Evolutionary conservation across 2,888 invertebrate genomes (phyloP).

Genomic region (Dinocampus coccinellae): DNA sequence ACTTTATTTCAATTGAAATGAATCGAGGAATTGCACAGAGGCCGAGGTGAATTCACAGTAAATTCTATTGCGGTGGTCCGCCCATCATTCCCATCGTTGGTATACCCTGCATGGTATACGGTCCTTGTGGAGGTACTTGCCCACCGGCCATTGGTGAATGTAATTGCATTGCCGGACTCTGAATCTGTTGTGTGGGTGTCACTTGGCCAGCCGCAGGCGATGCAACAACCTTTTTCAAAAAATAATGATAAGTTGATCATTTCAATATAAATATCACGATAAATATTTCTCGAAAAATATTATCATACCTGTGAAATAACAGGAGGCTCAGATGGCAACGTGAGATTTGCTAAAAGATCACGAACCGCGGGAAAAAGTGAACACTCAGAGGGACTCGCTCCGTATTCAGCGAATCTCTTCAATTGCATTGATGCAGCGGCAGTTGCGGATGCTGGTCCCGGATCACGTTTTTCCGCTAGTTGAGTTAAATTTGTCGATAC

Average conservation of each 20-base stretch:
- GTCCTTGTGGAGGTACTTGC: slow-evolving; percentile 63
- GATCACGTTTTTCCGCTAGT: slow-evolving; percentile 86
- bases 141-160: slow-evolving; percentile 73
- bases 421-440: slow-evolving; percentile 77
- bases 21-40: slow-evolving; percentile 49
- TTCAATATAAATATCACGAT: background rate
- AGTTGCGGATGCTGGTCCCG: slow-evolving; percentile 73
- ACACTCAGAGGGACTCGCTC: slow-evolving; percentile 80
- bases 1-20: slow-evolving; percentile 48
- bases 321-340: slow-evolving; percentile 83
- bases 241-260: too few relatives aligned
- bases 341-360: slow-evolving; percentile 87
- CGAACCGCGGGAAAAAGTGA: slow-evolving; percentile 92
- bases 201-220: slow-evolving; percentile 70
- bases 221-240: slow-evolving; percentile 71
- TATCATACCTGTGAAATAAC: slow-evolving; percentile 68
- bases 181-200: slow-evolving; percentile 72
- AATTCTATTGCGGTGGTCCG: slow-evolving; percentile 65
- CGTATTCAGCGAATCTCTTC: slow-evolving; percentile 82
- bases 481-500: slow-evolving; percentile 87
- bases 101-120: slow-evolving; percentile 66
- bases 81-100: slow-evolving; percentile 66
- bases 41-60: slow-evolving; percentile 55
- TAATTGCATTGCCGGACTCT: slow-evolving; percentile 74
- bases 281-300: slow-evolving; percentile 1